A percentile compares a stretch with the other conserved stretches of the same genome.
Conservation (phyloP, 2,888 invertebrate genomes). For the Agrotis puta region DNA sequence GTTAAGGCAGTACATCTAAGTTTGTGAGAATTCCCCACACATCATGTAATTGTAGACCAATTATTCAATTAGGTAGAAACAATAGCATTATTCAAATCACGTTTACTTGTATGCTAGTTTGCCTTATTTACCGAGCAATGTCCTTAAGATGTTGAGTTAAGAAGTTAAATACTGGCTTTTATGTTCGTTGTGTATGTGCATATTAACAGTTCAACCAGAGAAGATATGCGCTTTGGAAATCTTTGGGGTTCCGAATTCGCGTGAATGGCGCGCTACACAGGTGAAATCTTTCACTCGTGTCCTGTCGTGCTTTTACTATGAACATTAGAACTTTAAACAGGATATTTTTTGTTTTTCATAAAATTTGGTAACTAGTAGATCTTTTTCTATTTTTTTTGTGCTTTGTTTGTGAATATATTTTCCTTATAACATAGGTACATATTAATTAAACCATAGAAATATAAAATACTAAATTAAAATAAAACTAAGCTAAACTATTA, state of each 20-base stretch:
- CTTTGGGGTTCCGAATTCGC: neutral
- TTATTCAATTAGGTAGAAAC: constrained; percentile 32
- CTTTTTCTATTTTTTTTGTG: too few species aligned
- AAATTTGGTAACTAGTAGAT: too few species aligned
- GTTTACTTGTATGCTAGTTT: constrained; percentile 51
- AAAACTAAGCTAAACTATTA: too few species aligned
- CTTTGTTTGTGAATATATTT: too few species aligned
- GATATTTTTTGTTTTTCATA: too few species aligned
- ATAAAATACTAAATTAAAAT: too few species aligned
- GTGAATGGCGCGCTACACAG: neutral
- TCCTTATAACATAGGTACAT: too few species aligned
- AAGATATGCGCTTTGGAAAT: neutral
- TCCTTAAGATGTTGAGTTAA: constrained; percentile 52
- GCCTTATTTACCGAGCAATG: constrained; percentile 55
- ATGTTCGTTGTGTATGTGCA: constrained; percentile 7
- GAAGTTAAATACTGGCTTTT: constrained; percentile 57
- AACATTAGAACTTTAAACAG: too few species aligned
- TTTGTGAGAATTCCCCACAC: neutral
- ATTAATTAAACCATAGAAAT: too few species aligned
- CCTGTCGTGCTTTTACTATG: too few species aligned
- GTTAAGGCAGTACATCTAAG: neutral
- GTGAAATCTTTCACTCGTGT: too few species aligned
- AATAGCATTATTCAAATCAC: constrained; percentile 58
- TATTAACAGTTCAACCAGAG: neutral
- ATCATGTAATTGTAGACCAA: constrained; percentile 4